Base-by-base conservation (phyloP, 2,888 invertebrate genomes). In the Tanytarsus gracilentus region DNA sequence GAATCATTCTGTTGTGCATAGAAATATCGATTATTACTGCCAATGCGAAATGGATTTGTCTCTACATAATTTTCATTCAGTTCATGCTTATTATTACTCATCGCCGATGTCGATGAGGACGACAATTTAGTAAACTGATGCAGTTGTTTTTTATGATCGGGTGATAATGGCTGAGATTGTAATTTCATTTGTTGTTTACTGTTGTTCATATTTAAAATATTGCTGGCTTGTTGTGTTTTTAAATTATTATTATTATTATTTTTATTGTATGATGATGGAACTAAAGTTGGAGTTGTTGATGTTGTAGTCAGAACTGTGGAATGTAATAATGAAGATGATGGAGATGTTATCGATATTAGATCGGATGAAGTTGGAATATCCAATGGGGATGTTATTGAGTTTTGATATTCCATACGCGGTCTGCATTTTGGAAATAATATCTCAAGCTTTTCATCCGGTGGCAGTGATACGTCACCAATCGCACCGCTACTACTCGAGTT, bases 381-480 rank as follows among this genome's bases (percentile, higher is more conserved):
- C 48, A 11, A 30, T 58, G 23, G 21, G 49, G 11, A 39, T 21
- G 36, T 18, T 36, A 36, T 33, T 30, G 26, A 16, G 18, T 52
- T 26, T 29, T 40, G 55, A 52, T 52, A 52, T 7, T 58, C 58
- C 18, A 11, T 40, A 9, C 58, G 44, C 18, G 58, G 58, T 30
- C 30, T 58, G 30, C 89, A 89, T 84, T 89, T 89, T 69, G 88
- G 88, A 77, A 89, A 90, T 69, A 89, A 80, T 73, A 85, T 81
- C 71, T 86, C 86, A 76, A 90, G 87, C 77, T 85, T 84, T 78
- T 87, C 87, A 76, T 68, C 72, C 18, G 77, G 75, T 69, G 75
- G 76, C 9, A 52, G 18, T 25, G 26, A 25, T 14, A 26, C n/a
- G 11, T 55, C 55, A 40, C 18, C 33, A 25, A 33, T 16, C 18